Evolutionary conservation across 2,888 invertebrate species (phyloP), one percentile per base, ranked within the genome.

Genomic region (Diarsia brunnea): DNA sequence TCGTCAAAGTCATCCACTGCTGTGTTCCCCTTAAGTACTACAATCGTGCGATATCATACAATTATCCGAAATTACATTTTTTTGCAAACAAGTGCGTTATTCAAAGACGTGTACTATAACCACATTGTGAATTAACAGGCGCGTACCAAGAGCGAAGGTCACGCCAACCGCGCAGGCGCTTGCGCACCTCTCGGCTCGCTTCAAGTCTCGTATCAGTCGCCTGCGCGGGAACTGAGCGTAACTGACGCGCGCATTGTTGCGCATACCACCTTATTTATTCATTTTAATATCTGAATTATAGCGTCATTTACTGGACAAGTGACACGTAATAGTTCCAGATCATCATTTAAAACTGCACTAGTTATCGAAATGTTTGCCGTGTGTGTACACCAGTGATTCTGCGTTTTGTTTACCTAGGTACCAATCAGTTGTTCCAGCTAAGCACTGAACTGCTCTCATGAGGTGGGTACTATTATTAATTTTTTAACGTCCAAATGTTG

Each of bases 151-250:
- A 86, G 79, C 85, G 90, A 91, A 91, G 91, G 91, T 89, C 90
- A 85, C 81, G 63, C 63, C 70, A 67, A 72, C 73, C 53, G 84
- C 79, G 87, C 90, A 79, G 82, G 85, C 82, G 88, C 90, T 79
- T 77, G 87, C 90, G 90, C 89, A 91, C 90, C 91, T 91, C 89
- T 84, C 86, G 63, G 58, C 76, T 73, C 76, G 80, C 79, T 81
- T 83, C 64, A 73, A 73, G 78, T 85, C 84, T 86, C 84, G 71
- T 89, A 83, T 90, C 94, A 93, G 94, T 94, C 92, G 92, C 91
- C 82, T 87, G 91, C 92, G 92, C 92, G 91, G 87, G 87, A 90
- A 90, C 87, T 81, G 87, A 84, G 79, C 87, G 87, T 74, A 88
- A 84, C 86, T 80, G 87, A 90, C 91, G 93, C 89, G 88, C 89